Evolutionary conservation across 2,888 invertebrate genomes (phyloP), one percentile per base, ranked within the genome.

Genomic region (Aplocera efformata): DNA sequence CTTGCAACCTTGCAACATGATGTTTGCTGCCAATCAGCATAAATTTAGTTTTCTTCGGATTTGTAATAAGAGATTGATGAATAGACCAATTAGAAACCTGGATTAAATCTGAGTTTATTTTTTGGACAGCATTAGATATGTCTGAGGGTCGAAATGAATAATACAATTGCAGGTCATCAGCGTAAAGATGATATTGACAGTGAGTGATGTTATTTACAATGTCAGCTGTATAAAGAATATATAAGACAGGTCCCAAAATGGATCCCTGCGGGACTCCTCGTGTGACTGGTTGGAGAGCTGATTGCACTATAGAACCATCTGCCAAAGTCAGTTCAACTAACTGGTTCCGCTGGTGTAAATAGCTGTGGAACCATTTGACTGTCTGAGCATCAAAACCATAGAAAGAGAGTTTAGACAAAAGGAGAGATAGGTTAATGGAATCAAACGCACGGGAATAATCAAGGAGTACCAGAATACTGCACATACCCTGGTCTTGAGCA

Each of bases 381-480:
- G n/a, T n/a, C n/a, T n/a, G n/a, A n/a, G n/a, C n/a, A n/a, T n/a
- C n/a, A n/a, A n/a, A n/a, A n/a, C n/a, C n/a, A n/a, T n/a, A n/a
- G n/a, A n/a, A n/a, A n/a, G n/a, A n/a, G n/a, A n/a, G n/a, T n/a
- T n/a, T n/a, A n/a, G n/a, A n/a, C n/a, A n/a, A n/a, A n/a, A n/a
- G n/a, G n/a, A n/a, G n/a, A n/a, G n/a, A n/a, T n/a, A n/a, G n/a
- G n/a, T n/a, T n/a, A n/a, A n/a, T n/a, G n/a, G n/a, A 11, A 17
- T 34, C 33, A 9, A 34, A 34, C 1, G 40, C 34, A 1, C 34
- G 17, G 7, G 40, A 33, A 7, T 32, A 32, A n/a, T 42, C 42
- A 0, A 42, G 35, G n/a, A 35, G 9, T 7, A 36, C 7, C 6
- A 36, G 10, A 0, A 22, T 9, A 10, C 27, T 13, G 7, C 13